Percentiles rank a stretch among this genome's conserved stretches.
These are phyloP conservation scores for Acromyrmex echinatior DNA, from an alignment of 1,140 invertebrate species.

Conservation along the genomic window DNA sequence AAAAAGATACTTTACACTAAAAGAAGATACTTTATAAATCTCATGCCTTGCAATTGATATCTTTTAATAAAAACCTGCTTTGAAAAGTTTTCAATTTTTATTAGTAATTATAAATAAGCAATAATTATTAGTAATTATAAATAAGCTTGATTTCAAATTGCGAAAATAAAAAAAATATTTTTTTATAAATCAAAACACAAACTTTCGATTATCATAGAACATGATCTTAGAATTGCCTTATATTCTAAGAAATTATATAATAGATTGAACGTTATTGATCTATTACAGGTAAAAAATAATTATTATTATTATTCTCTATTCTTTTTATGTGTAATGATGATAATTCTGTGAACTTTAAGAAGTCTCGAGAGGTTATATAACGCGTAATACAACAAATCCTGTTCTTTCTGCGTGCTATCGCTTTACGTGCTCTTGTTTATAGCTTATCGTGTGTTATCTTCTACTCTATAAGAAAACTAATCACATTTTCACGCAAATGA, in stretches of 20 bases:
- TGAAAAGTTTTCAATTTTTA: neutral
- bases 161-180: too few species aligned
- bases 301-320: constrained; percentile 9
- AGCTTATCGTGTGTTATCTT: constrained; percentile 26
- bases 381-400: neutral
- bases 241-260: neutral
- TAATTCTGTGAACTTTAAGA: constrained; percentile 10
- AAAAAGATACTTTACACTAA: neutral
- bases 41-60: neutral
- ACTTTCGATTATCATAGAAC: too few species aligned
- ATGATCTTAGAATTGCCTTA: neutral
- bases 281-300: neutral
- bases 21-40: neutral
- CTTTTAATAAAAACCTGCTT: neutral
- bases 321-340: neutral
- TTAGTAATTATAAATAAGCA: neutral
- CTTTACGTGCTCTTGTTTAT: neutral
- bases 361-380: constrained; percentile 14
- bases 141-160: neutral
- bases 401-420: neutral
- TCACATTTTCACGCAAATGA: neutral
- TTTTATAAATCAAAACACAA: too few species aligned
- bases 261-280: neutral
- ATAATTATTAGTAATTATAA: neutral
- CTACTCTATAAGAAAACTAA: neutral